phyloP scores from a whole-genome alignment of 2,888 invertebrate species.

The Drosophila meridiana region DNA sequence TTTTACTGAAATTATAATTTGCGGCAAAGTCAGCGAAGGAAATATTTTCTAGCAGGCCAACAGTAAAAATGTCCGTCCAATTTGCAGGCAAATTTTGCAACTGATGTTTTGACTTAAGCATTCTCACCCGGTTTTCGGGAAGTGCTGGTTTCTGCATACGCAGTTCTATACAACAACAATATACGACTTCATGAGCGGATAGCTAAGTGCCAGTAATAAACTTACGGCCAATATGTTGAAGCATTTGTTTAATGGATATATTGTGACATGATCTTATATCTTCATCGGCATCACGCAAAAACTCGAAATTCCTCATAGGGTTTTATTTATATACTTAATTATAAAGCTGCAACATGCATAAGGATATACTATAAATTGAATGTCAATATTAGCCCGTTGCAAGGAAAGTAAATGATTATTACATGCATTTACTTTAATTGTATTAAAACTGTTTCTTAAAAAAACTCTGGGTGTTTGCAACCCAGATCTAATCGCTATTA shows the following conservation, averaged over 20 bases:
- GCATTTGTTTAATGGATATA: not conserved
- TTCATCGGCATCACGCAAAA: not conserved
- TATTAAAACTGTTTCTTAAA: not conserved
- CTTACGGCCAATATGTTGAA: not conserved
- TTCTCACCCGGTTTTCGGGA: conserved; percentile 1
- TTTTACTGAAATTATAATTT: not conserved
- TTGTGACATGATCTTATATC: not conserved
- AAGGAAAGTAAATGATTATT: not conserved
- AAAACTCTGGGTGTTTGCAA: not conserved
- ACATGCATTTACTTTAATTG: not conserved
- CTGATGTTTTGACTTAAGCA: not conserved
- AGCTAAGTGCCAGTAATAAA: too few relatives aligned
- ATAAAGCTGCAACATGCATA: not conserved
- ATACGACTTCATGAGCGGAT: too few relatives aligned
- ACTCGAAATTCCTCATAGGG: not conserved
- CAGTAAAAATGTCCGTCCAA: too few relatives aligned
- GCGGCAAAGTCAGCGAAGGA: too few relatives aligned
- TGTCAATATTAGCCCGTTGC: not conserved
- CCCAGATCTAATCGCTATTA: not conserved
- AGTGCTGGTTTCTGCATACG: not conserved
- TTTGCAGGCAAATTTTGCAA: too few relatives aligned
- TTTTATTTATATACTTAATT: not conserved
- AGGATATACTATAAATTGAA: not conserved
- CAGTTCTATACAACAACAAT: not conserved
- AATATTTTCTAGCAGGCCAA: too few relatives aligned